A percentile compares a stretch with the other conserved stretches of the same genome.
Conservation (phyloP, 2,888 invertebrate species). For the Drosophila gaucha region DNA sequence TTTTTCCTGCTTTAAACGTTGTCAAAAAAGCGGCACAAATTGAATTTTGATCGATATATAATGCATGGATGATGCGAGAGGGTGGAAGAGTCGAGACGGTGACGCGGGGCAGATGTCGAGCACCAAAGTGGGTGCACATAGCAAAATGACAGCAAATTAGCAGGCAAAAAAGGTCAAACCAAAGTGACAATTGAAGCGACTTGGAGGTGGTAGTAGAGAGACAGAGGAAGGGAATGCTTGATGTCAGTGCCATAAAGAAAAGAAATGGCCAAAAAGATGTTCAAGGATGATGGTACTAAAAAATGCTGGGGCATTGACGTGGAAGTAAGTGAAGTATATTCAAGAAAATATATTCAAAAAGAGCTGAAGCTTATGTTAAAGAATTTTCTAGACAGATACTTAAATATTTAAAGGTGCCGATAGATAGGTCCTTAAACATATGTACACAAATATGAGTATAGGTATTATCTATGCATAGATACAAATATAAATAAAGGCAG, state of each 20-base stretch:
- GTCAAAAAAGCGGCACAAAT: conserved; percentile 73
- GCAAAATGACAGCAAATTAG: conserved; percentile 76
- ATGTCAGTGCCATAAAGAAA: background rate
- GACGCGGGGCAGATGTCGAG: conserved; percentile 4
- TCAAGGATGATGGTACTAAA: background rate
- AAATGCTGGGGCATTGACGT: background rate
- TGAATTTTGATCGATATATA: conserved; percentile 82
- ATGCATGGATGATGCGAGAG: conserved; percentile 42
- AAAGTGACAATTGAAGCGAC: conserved; percentile 40
- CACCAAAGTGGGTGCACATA: conserved; percentile 40
- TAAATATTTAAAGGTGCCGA: too few relatives aligned
- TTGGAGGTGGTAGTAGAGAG: background rate
- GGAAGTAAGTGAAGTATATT: background rate
- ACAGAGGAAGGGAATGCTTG: background rate
- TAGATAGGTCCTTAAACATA: too few relatives aligned
- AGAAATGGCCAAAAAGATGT: background rate
- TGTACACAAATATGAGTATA: too few relatives aligned
- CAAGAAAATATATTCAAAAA: background rate
- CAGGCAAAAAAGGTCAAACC: conserved; percentile 63
- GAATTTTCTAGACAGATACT: too few relatives aligned
- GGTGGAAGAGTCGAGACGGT: background rate
- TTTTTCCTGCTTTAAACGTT: conserved; percentile 51
- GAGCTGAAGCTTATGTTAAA: background rate
- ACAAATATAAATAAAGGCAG: too few relatives aligned
- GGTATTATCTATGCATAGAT: too few relatives aligned